These are phyloP conservation scores for Pandemis heparana DNA, from an alignment of 2,888 invertebrate genomes.

Conservation along the genomic window DNA sequence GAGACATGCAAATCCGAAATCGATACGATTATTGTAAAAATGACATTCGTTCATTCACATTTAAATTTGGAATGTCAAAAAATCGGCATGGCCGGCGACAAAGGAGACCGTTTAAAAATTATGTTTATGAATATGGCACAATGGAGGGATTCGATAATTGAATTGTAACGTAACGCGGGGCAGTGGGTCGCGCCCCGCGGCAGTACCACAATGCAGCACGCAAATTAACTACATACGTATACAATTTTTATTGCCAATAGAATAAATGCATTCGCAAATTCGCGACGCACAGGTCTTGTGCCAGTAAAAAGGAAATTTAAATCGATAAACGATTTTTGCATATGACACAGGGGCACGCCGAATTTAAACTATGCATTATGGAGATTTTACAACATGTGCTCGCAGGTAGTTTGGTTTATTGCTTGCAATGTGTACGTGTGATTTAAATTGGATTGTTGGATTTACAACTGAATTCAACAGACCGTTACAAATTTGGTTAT, in stretches of 20 bases:
- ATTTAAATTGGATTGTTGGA: conserved; percentile 71
- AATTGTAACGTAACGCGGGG: conserved; percentile 74
- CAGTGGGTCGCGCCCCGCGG: conserved; percentile 80
- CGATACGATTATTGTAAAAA: conserved; percentile 65
- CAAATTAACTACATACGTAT: conserved; percentile 80
- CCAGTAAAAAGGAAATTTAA: conserved; percentile 76
- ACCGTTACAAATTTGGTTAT: conserved; percentile 75
- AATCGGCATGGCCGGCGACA: conserved; percentile 74
- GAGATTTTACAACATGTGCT: conserved; percentile 76
- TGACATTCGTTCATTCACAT: conserved; percentile 68
- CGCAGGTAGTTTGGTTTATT: conserved; percentile 69
- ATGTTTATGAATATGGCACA: conserved; percentile 70
- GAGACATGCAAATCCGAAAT: conserved; percentile 76
- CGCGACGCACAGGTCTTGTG: conserved; percentile 74
- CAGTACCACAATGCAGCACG: conserved; percentile 76
- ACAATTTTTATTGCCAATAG: conserved; percentile 81
- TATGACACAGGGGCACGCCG: conserved; percentile 65
- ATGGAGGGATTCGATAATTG: conserved; percentile 70
- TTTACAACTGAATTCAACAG: conserved; percentile 71
- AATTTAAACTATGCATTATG: conserved; percentile 59
- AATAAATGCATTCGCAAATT: conserved; percentile 78
- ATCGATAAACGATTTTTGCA: conserved; percentile 84
- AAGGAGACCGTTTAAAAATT: conserved; percentile 68
- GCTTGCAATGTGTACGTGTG: conserved; percentile 63
- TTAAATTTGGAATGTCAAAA: conserved; percentile 69